phyloP scores from a whole-genome alignment of 2,113 vertebrate species.

The Lutjanus erythropterus region DNA sequence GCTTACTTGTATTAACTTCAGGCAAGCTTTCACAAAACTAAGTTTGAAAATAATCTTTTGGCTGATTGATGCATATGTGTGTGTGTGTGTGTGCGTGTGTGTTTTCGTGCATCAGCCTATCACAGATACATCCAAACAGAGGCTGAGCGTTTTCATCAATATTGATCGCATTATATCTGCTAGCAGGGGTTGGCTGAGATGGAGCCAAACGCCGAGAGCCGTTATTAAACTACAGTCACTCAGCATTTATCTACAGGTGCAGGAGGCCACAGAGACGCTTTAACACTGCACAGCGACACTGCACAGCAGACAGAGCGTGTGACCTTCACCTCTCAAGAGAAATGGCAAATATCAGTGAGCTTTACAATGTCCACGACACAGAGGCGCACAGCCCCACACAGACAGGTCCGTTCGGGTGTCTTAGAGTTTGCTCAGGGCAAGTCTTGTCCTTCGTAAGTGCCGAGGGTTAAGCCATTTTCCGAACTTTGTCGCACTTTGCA shows the following conservation, averaged over 20 bases:
- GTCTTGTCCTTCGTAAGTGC: background rate
- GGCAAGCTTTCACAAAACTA: conserved; percentile 11
- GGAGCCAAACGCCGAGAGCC: conserved; percentile 15
- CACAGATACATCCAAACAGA: conserved; percentile 23
- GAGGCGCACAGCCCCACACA: background rate
- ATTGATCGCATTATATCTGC: conserved; percentile 45
- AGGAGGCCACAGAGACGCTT: conserved; percentile 25
- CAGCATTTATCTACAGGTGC: conserved; percentile 37
- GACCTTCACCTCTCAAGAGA: conserved; percentile 43
- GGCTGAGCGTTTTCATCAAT: conserved; percentile 37
- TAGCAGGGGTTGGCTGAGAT: background rate
- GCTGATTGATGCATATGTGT: too few species aligned
- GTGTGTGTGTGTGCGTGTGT: background rate
- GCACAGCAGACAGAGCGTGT: conserved; percentile 14
- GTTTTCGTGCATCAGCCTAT: background rate
- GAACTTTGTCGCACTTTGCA: conserved; percentile 2
- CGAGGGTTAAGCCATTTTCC: conserved; percentile 1
- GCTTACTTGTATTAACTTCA: conserved; percentile 47
- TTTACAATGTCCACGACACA: conserved; percentile 10
- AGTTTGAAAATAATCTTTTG: conserved; percentile 30
- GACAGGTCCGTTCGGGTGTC: background rate
- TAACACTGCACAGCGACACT: background rate
- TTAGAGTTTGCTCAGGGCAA: background rate
- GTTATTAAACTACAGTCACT: conserved; percentile 40
- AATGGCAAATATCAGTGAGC: conserved; percentile 28